Evolutionary conservation across 2,888 invertebrate genomes (phyloP).

Genomic region (Drosophila phalerata): DNA sequence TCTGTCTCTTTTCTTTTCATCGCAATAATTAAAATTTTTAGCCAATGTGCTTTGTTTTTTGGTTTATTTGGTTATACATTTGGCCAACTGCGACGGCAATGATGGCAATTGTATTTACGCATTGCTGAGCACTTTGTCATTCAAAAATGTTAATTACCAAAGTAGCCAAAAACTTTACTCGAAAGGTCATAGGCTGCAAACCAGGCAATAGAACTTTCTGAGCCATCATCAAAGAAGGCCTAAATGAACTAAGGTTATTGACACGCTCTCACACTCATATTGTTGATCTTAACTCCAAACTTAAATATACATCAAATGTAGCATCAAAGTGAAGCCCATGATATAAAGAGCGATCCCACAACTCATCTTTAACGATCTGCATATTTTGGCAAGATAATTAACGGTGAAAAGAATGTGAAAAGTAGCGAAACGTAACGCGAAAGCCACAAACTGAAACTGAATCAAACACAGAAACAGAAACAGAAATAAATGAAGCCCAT

Average conservation of each 20-base stretch:
- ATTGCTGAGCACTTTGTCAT: constrained; percentile 81
- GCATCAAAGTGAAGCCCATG: constrained; percentile 33
- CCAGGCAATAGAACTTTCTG: constrained; percentile 28
- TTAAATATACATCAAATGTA: constrained; percentile 12
- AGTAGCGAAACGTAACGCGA: constrained; percentile 79
- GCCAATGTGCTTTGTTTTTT: constrained; percentile 35
- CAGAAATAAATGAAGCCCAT: constrained; percentile 53
- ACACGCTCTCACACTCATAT: constrained; percentile 35
- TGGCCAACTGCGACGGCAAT: constrained; percentile 63
- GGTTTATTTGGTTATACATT: constrained; percentile 47
- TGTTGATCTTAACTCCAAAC: constrained; percentile 16
- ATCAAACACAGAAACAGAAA: constrained; percentile 27
- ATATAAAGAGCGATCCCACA: constrained; percentile 58
- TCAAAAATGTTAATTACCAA: constrained; percentile 65
- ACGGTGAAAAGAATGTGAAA: constrained; percentile 81
- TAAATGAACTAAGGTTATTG: constrained; percentile 60
- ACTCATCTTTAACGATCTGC: constrained; percentile 75
- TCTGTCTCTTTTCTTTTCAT: not conserved
- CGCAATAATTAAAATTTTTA: constrained; percentile 53
- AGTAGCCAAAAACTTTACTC: constrained; percentile 37
- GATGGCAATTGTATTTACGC: constrained; percentile 76
- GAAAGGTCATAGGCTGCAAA: constrained; percentile 68
- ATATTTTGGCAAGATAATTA: constrained; percentile 80
- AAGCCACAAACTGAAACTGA: constrained; percentile 54
- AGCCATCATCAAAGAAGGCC: constrained; percentile 39